Evolutionary conservation across 2,888 invertebrate genomes (phyloP).

Genomic region (Heteropelma amictum): DNA sequence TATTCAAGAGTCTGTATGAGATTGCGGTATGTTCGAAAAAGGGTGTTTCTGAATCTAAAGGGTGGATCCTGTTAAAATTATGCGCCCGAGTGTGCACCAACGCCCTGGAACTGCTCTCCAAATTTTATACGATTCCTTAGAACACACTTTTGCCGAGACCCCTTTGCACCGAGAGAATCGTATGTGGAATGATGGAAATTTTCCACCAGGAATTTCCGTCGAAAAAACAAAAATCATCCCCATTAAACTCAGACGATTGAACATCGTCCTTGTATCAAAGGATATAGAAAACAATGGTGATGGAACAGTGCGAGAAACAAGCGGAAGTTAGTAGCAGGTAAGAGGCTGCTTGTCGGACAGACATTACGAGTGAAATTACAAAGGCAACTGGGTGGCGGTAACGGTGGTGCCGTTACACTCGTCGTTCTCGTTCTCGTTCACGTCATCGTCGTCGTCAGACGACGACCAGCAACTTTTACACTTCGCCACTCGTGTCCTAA

Average conservation of each 20-base stretch:
- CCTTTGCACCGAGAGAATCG: no score
- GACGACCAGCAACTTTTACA: constrained; percentile 65
- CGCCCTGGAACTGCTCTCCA: no score
- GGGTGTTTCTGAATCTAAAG: no score
- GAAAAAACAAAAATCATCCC: constrained; percentile 3
- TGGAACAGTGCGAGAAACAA: constrained; percentile 3
- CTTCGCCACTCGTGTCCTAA: constrained; percentile 65
- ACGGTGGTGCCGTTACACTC: constrained; percentile 51
- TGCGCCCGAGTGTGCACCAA: no score
- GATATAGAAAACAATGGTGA: not conserved
- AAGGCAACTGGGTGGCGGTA: constrained; percentile 60
- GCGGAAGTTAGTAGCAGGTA: constrained; percentile 16
- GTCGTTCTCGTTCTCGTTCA: constrained; percentile 55
- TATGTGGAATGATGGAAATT: no score
- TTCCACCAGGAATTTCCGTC: no score
- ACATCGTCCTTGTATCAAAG: not conserved
- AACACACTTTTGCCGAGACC: no score
- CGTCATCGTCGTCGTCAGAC: constrained; percentile 57
- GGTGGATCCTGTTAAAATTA: no score
- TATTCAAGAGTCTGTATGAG: no score
- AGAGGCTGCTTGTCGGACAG: constrained; percentile 52
- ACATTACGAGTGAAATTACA: constrained; percentile 69
- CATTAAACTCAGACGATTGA: not conserved
- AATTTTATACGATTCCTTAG: no score
- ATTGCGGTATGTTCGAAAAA: no score